Evolutionary conservation across 1,140 invertebrate genomes (phyloP), one percentile per base, ranked within the genome.

Genomic region (Parasteatoda tepidariorum): DNA sequence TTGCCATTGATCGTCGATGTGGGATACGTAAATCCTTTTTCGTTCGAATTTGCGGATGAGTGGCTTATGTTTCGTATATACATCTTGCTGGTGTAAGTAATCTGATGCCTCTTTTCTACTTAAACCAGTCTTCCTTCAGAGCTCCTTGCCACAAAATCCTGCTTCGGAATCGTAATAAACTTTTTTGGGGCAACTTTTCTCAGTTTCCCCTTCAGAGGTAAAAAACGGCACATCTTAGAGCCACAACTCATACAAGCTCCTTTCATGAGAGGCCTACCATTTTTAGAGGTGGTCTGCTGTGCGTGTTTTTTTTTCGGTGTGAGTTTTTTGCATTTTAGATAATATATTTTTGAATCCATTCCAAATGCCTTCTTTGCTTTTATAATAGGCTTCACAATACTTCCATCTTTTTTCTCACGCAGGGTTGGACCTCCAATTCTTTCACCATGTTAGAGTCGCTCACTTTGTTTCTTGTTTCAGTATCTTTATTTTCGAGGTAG

Each of bases 1-100:
- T n/a, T n/a, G n/a, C n/a, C n/a, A n/a, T n/a, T n/a, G 84, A 74
- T 89, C 86, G 74, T 89, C 88, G 3, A 88, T 86, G 59, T 86
- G 24, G 13, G 78, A 68, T 13, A 85, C 73, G 41, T 74, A 83
- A 66, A 91, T 74, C 64, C 85, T 83, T 34, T 87, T 75, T 61
- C 61, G 79, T 75, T 78, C 54, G 48, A 84, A 86, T 1, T 81
- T 84, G 28, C 33, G 13, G 1, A 64, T 38, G 22, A 81, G 15
- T 0, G 78, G 86, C 73, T 86, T 85, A 74, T 86, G 73, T 24
- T 66, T 55, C 0, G 81, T 86, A 31, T 84, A 86, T 18, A 30
- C 70, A 55, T 85, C 70, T 79, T 86, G 84, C 62, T 67, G 67
- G 28, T 84, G 82, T 41, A 84, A 24, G 15, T 66, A 66, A 0